Base-by-base conservation (phyloP, 2,797 vertebrate species). In the Gallinago stenura region DNA sequence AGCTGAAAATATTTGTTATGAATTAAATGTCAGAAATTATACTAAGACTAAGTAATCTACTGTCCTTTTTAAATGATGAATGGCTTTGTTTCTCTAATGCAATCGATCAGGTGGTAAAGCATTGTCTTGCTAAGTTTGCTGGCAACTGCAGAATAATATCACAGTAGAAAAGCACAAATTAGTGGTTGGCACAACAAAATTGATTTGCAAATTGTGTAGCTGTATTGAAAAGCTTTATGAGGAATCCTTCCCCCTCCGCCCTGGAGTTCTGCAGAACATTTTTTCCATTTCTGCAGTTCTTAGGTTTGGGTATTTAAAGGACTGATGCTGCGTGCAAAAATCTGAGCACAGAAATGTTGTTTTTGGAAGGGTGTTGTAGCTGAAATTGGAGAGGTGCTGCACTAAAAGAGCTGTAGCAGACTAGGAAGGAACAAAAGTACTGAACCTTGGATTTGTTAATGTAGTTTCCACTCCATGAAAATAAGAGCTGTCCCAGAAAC, bases 381-480 rank as follows among this genome's bases (percentile, higher is more conserved):
- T 91, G 82, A 92, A 92, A 89, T 26, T 88, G 65, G 79, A 95
- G 82, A 96, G 43, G 15, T 4, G 4, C 41, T 91, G 82, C 86
- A 88, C 68, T 94, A 46, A 79, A 66, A 62, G 43, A 66, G 48
- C 26, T 89, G 8, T 53, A 37, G 45, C 45, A 90, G 76, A 57
- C 68, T 60, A 62, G 41, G 41, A 87, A 83, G 48, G 28, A 92
- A 68, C 48, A 83, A 37, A 93, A 85, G 41, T 80, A 70, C 60
- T 81, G 53, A 91, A 68, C 37, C 83, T 91, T 77, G 61, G 45
- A 90, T 95, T 93, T 83, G 33, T 88, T 94, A 83, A 28, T 83
- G 65, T 56, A 57, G n/a, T 91, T 97, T 91, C 61, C 53, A 81
- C 50, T 88, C 61, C 54, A 33, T 89, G 87, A 93, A 96, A 94